These are phyloP conservation scores for Ochropleura leucogaster DNA, from an alignment of 2,888 invertebrate genomes.

Conservation along the genomic window DNA sequence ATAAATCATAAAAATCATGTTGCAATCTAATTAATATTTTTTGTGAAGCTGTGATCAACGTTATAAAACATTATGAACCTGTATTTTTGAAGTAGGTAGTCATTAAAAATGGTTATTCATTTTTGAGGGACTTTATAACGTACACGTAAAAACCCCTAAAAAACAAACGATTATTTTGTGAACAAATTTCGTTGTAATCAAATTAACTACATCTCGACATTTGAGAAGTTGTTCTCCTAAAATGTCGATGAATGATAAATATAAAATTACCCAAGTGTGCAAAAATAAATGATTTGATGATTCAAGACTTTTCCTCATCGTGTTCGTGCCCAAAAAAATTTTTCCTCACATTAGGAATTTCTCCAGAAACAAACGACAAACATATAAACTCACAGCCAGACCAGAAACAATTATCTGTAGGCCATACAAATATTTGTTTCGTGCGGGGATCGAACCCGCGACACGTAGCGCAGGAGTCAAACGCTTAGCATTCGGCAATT, in stretches of 20 bases:
- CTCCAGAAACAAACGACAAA: too few species aligned
- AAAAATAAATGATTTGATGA: too few species aligned
- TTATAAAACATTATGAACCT: background rate
- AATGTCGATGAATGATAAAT: background rate
- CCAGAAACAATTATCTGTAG: too few species aligned
- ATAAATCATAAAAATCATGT: constrained; percentile 4
- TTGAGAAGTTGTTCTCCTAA: background rate
- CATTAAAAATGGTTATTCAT: background rate
- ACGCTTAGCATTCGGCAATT: too few species aligned
- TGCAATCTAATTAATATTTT: constrained; percentile 7
- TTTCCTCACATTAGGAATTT: too few species aligned
- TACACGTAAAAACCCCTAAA: constrained; percentile 4
- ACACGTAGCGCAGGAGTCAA: too few species aligned
- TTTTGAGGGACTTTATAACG: background rate
- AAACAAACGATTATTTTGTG: background rate
- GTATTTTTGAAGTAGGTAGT: constrained; percentile 5
- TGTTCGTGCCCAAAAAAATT: too few species aligned
- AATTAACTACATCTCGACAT: background rate
- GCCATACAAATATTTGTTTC: too few species aligned
- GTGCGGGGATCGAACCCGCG: too few species aligned
- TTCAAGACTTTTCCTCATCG: background rate
- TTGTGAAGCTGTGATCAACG: background rate
- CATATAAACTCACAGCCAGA: too few species aligned
- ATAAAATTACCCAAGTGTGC: too few species aligned
- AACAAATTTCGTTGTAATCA: constrained; percentile 6